Conservation (phyloP, 2,888 invertebrate species). For the Hirtodrosophila confusa region DNA sequence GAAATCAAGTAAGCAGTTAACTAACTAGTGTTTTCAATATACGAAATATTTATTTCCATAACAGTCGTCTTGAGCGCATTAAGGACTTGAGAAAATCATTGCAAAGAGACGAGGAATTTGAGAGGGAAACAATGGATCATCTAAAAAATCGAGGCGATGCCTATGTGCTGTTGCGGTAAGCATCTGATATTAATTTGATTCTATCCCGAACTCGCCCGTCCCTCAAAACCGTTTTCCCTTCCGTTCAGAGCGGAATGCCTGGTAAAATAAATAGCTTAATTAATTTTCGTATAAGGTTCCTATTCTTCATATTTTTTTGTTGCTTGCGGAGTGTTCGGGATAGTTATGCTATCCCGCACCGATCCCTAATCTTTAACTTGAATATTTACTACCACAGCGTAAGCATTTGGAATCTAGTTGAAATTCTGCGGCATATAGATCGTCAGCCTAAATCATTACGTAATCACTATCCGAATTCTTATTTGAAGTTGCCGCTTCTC, state of each 20-base stretch:
- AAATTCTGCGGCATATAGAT: constrained; percentile 80
- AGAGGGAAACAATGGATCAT: constrained; percentile 53
- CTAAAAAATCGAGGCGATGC: constrained; percentile 76
- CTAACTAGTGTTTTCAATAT: neutral
- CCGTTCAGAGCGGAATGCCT: too few relatives aligned
- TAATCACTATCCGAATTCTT: constrained; percentile 77
- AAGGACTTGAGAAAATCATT: constrained; percentile 64
- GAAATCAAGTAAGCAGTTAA: constrained; percentile 72
- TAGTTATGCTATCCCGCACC: too few relatives aligned
- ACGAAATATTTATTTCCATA: fast-evolving
- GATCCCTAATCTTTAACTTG: neutral
- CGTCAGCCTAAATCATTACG: constrained; percentile 59
- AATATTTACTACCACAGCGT: constrained; percentile 48
- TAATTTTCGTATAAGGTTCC: too few relatives aligned
- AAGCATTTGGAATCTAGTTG: constrained; percentile 78
- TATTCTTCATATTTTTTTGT: too few relatives aligned
- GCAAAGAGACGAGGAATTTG: constrained; percentile 46
- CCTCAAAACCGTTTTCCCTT: too few relatives aligned
- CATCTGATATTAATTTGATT: too few relatives aligned
- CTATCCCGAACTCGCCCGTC: too few relatives aligned
- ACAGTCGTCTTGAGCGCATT: constrained; percentile 75
- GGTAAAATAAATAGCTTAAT: too few relatives aligned
- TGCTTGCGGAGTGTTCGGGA: too few relatives aligned
- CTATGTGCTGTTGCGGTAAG: constrained; percentile 79
- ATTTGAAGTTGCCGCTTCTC: constrained; percentile 81